phyloP scores from a whole-genome alignment of 2,797 vertebrate species.

The Myiothlypis coronata region DNA sequence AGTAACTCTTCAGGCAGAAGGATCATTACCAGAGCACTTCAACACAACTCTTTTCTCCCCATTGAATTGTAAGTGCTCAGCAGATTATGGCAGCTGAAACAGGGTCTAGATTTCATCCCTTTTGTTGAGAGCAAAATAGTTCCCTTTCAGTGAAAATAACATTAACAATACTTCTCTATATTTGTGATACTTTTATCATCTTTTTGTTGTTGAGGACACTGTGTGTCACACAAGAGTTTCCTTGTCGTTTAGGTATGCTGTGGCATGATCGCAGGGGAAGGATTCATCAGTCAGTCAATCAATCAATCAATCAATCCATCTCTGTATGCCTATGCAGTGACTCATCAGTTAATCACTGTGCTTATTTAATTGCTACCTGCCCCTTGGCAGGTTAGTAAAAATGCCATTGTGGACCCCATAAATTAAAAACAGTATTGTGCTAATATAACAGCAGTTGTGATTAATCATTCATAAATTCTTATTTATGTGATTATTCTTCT shows the following conservation, averaged over 20 bases:
- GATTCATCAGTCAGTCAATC: neutral
- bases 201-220: neutral
- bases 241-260: neutral
- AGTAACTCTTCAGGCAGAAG: conserved; percentile 23
- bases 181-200: neutral
- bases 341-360: neutral
- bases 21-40: conserved; percentile 25
- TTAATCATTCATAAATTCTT: conserved; percentile 75
- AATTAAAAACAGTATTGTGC: conserved; percentile 61
- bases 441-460: conserved; percentile 37
- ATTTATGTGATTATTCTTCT: conserved; percentile 71
- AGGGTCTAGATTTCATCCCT: conserved; percentile 25
- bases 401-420: neutral
- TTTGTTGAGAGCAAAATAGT: conserved; percentile 39
- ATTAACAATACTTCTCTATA: neutral
- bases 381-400: conserved; percentile 1
- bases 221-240: neutral
- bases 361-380: conserved; percentile 30
- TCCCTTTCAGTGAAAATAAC: neutral
- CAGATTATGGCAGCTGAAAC: conserved; percentile 8
- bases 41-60: neutral
- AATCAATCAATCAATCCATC: neutral
- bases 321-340: neutral
- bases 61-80: neutral
- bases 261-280: neutral